phyloP scores from a whole-genome alignment of 2,888 invertebrate species.

The Netelia virgata region DNA sequence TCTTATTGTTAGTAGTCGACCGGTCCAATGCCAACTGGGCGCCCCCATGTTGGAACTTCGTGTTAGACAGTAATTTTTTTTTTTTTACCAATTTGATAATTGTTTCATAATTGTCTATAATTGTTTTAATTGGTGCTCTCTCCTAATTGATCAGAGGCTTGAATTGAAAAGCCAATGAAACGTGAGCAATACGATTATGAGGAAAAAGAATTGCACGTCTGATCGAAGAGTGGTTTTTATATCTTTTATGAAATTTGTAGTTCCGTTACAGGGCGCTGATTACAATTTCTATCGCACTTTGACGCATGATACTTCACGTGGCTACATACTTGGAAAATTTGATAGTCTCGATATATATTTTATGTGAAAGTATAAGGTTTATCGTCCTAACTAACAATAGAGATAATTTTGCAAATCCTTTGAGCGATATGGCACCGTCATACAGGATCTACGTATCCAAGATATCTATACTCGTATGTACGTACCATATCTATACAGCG shows the following conservation, averaged over 20 bases:
- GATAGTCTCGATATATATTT: constrained; percentile 46
- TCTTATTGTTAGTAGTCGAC: too few species aligned
- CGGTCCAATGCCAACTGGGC: too few species aligned
- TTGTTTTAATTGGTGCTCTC: too few species aligned
- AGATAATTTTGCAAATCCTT: constrained; percentile 80
- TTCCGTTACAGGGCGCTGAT: background rate
- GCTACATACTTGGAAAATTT: constrained; percentile 47
- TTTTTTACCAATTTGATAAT: too few species aligned
- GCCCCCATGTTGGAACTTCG: too few species aligned
- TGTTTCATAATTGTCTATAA: too few species aligned
- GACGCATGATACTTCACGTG: constrained; percentile 22
- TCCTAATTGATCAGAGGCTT: too few species aligned
- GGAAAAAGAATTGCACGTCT: background rate
- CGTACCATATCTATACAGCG: constrained; percentile 2
- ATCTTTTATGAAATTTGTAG: background rate
- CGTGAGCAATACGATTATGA: background rate
- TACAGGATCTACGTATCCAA: background rate
- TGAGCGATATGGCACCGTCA: constrained; percentile 76
- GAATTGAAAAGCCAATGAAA: too few species aligned
- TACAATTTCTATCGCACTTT: constrained; percentile 57
- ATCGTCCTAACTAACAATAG: constrained; percentile 62
- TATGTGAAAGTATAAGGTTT: constrained; percentile 62
- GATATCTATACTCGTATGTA: constrained; percentile 64
- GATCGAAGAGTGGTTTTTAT: background rate
- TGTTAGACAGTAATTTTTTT: too few species aligned